A percentile compares a stretch with the other conserved stretches of the same genome.
These are phyloP conservation scores for Phaethornis superciliosus DNA, from an alignment of 2,113 vertebrate species.

Conservation along the genomic window DNA sequence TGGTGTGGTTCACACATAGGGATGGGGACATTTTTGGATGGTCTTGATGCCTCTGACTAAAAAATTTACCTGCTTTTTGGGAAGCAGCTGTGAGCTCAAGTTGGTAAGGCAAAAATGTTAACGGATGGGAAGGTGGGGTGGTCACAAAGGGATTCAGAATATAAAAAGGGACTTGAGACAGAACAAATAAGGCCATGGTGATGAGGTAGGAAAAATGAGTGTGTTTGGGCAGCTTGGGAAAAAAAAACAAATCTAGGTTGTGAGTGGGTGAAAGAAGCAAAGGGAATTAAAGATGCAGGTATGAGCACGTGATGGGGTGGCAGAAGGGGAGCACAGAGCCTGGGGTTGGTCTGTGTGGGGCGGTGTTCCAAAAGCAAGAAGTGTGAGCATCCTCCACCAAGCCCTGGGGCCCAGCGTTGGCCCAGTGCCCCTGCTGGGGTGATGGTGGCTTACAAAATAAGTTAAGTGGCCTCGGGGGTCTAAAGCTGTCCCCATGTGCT, in stretches of 20 bases:
- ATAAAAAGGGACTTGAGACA: background rate
- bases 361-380: background rate
- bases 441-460: background rate
- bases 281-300: background rate
- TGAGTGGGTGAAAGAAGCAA: background rate
- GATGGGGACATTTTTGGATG: background rate
- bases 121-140: background rate
- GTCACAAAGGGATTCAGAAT: background rate
- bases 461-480: fast-evolving
- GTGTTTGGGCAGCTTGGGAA: background rate
- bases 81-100: fast-evolving
- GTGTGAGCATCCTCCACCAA: fast-evolving
- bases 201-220: background rate
- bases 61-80: background rate
- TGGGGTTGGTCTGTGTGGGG: background rate
- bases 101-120: fast-evolving
- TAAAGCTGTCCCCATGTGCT: background rate
- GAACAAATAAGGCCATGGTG: fast-evolving
- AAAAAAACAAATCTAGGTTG: background rate
- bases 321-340: background rate
- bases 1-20: fast-evolving
- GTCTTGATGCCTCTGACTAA: background rate
- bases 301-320: background rate
- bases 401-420: fast-evolving
- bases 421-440: fast-evolving